Conservation (phyloP, 2,888 invertebrate species). For the Drosophila merina region DNA sequence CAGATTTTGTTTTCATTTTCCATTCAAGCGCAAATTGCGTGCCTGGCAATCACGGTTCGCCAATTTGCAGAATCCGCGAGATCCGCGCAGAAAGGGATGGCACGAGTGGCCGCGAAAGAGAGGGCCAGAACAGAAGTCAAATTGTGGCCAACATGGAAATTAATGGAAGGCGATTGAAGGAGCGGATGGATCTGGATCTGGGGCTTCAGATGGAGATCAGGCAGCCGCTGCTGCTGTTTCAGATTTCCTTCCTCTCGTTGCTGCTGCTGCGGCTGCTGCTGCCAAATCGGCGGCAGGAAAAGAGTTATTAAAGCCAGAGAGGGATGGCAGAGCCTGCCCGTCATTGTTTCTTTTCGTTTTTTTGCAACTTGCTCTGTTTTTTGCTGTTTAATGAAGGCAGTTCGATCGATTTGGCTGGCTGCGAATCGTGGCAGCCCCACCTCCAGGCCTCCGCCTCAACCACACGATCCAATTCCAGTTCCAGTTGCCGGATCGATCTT, state of each 20-base stretch:
- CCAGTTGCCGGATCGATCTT: conserved; percentile 28
- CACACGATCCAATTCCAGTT: conserved; percentile 50
- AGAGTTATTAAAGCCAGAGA: conserved; percentile 71
- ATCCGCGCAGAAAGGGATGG: conserved; percentile 13
- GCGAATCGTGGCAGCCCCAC: conserved; percentile 64
- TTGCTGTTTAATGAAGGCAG: conserved; percentile 73
- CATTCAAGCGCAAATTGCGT: conserved; percentile 68
- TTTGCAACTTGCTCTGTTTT: conserved; percentile 22
- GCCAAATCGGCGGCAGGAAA: conserved; percentile 73
- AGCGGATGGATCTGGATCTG: neutral
- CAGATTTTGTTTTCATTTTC: conserved; percentile 54
- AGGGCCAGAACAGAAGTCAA: conserved; percentile 71
- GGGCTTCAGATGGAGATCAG: conserved; percentile 11
- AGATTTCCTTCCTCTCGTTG: neutral
- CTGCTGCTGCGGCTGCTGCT: conserved; percentile 22
- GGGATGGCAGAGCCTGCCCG: conserved; percentile 24
- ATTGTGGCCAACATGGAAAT: conserved; percentile 80
- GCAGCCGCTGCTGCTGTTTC: conserved; percentile 33
- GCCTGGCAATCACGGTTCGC: conserved; percentile 69
- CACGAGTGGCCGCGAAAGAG: conserved; percentile 6
- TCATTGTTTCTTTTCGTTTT: neutral
- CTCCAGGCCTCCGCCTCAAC: conserved; percentile 3
- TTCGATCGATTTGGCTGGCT: conserved; percentile 75
- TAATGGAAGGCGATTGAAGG: conserved; percentile 67
- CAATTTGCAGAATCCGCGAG: conserved; percentile 56